Evolutionary conservation across 2,113 vertebrate species (phyloP).

Genomic region (Hirundichthys speculiger): DNA sequence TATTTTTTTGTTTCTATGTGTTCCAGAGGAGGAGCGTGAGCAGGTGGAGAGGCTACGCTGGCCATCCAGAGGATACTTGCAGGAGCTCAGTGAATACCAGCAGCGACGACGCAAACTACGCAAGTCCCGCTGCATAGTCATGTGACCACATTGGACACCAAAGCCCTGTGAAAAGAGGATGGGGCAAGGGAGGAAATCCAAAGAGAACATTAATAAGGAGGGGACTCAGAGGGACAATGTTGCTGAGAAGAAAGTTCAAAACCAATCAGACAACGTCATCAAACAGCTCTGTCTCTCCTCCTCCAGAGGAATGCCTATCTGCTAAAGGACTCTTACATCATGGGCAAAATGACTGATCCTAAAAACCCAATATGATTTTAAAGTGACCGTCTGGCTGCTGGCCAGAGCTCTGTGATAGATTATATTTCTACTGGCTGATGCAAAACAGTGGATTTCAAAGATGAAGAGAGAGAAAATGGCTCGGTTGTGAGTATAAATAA

Average conservation of each 20-base stretch:
- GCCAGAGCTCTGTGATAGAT: constrained; percentile 34
- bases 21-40: constrained; percentile 90
- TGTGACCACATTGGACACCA: constrained; percentile 80
- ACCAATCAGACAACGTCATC: neutral
- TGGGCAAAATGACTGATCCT: constrained; percentile 44
- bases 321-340: constrained; percentile 37
- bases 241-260: neutral
- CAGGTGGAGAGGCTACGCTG: constrained; percentile 93
- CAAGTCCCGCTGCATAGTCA: constrained; percentile 89
- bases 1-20: constrained; percentile 18
- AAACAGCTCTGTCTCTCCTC: neutral
- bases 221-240: neutral
- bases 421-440: constrained; percentile 28
- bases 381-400: constrained; percentile 35
- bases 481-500: constrained; percentile 9
- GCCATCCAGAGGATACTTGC: constrained; percentile 93
- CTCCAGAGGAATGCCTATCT: constrained; percentile 31
- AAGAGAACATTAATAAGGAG: constrained; percentile 1
- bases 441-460: constrained; percentile 33
- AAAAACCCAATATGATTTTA: constrained; percentile 27
- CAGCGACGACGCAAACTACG: constrained; percentile 90
- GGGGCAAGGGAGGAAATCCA: neutral
- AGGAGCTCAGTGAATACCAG: constrained; percentile 95
- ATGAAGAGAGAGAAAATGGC: constrained; percentile 20
- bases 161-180: constrained; percentile 26